phyloP scores from a whole-genome alignment of 2,113 vertebrate species.

The Dinomys branickii region DNA sequence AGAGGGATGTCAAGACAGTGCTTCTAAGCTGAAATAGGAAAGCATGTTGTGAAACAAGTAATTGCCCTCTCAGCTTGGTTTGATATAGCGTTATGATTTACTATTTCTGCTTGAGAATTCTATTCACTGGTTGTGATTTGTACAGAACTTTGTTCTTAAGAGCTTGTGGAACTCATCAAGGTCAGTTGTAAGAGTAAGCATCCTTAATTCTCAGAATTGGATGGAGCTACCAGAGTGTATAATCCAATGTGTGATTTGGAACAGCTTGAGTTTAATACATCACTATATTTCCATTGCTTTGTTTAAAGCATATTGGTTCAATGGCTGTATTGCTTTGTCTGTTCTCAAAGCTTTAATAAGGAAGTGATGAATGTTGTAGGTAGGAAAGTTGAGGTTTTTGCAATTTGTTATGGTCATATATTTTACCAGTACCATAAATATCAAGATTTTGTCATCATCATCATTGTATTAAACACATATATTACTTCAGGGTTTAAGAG shows the following conservation, averaged over 20 bases:
- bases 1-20: background rate
- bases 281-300: background rate
- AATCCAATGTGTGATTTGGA: conserved; percentile 16
- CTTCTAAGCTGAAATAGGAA: conserved; percentile 27
- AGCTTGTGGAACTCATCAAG: background rate
- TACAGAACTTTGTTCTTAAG: background rate
- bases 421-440: background rate
- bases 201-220: conserved; percentile 22
- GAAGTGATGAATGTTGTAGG: background rate
- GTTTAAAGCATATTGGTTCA: conserved; percentile 41
- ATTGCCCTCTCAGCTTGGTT: conserved; percentile 3
- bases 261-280: conserved; percentile 13
- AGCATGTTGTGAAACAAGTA: conserved; percentile 44
- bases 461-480: background rate
- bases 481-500: background rate
- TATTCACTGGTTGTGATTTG: conserved; percentile 31
- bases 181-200: conserved; percentile 36
- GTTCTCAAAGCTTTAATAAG: conserved; percentile 28
- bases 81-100: background rate
- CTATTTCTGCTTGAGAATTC: conserved; percentile 17
- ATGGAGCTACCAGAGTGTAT: background rate
- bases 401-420: background rate
- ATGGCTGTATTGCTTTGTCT: background rate
- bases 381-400: background rate
- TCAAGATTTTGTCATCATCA: background rate